Evolutionary conservation across 2,113 vertebrate species (phyloP).

Genomic region (Forbesichthys papilliferus): DNA sequence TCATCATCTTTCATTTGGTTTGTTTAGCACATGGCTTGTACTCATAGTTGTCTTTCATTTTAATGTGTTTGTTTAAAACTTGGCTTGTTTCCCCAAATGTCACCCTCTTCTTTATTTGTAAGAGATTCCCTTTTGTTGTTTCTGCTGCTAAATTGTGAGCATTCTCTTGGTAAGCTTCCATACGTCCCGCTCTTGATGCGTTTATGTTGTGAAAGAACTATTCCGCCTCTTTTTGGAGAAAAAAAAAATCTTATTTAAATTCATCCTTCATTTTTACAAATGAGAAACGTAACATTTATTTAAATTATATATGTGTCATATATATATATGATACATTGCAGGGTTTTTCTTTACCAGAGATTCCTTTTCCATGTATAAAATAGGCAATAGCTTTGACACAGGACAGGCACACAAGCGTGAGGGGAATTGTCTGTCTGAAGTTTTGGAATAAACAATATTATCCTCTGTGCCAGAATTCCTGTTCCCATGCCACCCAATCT

Average conservation of each 20-base stretch:
- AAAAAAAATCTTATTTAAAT: conserved; percentile 74
- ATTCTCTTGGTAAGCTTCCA: conserved; percentile 49
- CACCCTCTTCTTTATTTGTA: conserved; percentile 76
- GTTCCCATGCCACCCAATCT: conserved; percentile 50
- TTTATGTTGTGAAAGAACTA: conserved; percentile 46
- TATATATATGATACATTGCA: conserved; percentile 66
- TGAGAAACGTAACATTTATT: conserved; percentile 71
- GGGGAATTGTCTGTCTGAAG: conserved; percentile 69
- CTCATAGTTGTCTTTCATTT: background rate
- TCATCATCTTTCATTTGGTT: background rate
- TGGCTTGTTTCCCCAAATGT: conserved; percentile 69
- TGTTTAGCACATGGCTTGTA: conserved; percentile 66
- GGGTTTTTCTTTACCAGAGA: conserved; percentile 52
- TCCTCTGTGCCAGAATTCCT: conserved; percentile 74
- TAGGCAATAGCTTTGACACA: conserved; percentile 79
- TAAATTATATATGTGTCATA: conserved; percentile 80
- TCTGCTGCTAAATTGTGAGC: conserved; percentile 55
- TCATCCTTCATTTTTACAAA: conserved; percentile 70
- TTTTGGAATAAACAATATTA: conserved; percentile 60
- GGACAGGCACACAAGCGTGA: conserved; percentile 53
- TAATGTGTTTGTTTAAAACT: conserved; percentile 51
- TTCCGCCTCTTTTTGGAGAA: conserved; percentile 45
- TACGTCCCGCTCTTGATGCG: conserved; percentile 67
- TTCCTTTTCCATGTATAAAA: conserved; percentile 60
- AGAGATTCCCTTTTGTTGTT: conserved; percentile 81